Conservation (phyloP, 1,140 invertebrate species). For the Ceratosolen solmsi region DNA sequence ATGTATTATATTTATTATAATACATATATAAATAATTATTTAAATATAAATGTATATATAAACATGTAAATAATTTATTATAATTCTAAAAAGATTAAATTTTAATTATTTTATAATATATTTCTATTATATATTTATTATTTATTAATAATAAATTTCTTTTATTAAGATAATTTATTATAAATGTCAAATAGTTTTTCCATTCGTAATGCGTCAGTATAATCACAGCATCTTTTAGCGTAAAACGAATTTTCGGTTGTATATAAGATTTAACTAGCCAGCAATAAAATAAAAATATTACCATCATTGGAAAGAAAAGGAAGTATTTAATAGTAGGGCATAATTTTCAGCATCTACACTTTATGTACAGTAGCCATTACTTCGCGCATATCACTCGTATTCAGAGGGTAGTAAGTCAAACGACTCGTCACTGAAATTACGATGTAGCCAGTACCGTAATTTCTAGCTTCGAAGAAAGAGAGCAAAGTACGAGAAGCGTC, state of each 20-base stretch:
- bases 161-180: too few relatives aligned
- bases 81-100: too few relatives aligned
- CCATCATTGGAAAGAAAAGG: not conserved
- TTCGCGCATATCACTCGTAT: not conserved
- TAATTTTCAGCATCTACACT: not conserved
- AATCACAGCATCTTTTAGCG: not conserved
- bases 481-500: not conserved
- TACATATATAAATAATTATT: too few relatives aligned
- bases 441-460: not conserved
- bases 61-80: too few relatives aligned
- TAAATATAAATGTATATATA: too few relatives aligned
- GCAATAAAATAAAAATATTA: not conserved
- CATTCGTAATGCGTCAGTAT: not conserved
- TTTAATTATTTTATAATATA: too few relatives aligned
- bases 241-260: not conserved
- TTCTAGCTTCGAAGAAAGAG: constrained; percentile 14
- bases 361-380: not conserved
- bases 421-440: constrained; percentile 15
- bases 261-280: not conserved
- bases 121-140: too few relatives aligned
- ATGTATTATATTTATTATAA: too few relatives aligned
- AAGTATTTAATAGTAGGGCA: not conserved
- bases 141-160: too few relatives aligned
- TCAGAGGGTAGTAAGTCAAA: not conserved
- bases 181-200: not conserved